Base-by-base conservation (phyloP, 1,140 invertebrate genomes). In the Brachionus rubens region DNA sequence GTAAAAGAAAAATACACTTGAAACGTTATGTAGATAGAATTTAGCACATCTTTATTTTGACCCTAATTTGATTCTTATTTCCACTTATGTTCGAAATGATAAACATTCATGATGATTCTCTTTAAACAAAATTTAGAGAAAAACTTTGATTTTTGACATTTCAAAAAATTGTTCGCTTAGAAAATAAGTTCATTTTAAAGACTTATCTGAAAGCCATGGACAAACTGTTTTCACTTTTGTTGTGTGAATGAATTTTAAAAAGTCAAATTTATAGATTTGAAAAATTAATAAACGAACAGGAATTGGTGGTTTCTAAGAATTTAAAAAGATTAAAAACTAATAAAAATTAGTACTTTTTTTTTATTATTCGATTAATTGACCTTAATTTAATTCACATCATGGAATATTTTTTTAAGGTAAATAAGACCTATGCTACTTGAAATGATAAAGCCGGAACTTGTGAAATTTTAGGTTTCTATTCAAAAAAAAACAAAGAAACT, bases 241-340 rank as follows among this genome's bases (percentile, higher is more conserved):
- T n/a, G n/a, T n/a, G n/a, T n/a, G n/a, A n/a, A n/a, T n/a, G n/a
- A 72, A 72, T 50, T 46, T 50, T 59, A 30, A 59, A 33, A 33
- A 26, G 43, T 40, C 40, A 50, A 50, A 50, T 65, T 41, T 65
- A 30, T 24, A 30, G 43, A 65, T 43, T 24, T 65, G 43, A 65
- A 65, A 33, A 59, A 14, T 16, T 16, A 12, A 65, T 41, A 43
- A 21, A 21, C 41, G 24, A 65, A 65, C 19, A 43, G 16, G 19
- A n/a, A n/a, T n/a, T n/a, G n/a, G n/a, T n/a, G 24, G 43, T 24
- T 41, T 36, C 9, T 36, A 36, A 36, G 9, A 36, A 36, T 36
- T 5, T 5, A 36, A 36, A 36, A 36, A 36, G 9, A 36, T 36
- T 5, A 36, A 36, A 9, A 36, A 56, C 7, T 30, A 10, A 2